A percentile compares a stretch with the other conserved stretches of the same genome.
phyloP scores from a whole-genome alignment of 2,113 vertebrate species.

The Brachypteracias leptosomus region DNA sequence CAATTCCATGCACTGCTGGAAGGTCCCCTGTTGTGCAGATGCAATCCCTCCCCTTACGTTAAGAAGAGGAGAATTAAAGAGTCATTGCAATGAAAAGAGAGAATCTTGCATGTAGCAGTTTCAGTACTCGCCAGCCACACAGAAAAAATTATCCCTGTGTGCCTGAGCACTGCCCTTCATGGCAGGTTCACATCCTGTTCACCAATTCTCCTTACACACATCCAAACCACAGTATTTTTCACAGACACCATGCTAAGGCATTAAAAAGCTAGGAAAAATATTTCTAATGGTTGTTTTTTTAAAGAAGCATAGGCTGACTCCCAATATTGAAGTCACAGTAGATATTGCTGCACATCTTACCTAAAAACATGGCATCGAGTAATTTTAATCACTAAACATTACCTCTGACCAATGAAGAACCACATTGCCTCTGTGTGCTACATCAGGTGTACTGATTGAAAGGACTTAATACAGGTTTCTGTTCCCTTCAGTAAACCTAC shows the following conservation, averaged over 20 bases:
- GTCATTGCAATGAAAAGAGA: neutral
- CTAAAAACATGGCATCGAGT: neutral
- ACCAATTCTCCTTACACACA: neutral
- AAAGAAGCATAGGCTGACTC: neutral
- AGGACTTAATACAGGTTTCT: neutral
- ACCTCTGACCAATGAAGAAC: neutral
- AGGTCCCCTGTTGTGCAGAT: neutral
- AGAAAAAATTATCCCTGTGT: neutral
- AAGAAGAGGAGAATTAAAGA: neutral
- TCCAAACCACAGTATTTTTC: neutral
- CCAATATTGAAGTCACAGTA: neutral
- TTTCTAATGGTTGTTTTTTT: neutral
- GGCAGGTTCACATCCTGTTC: conserved; percentile 3
- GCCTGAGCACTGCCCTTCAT: neutral
- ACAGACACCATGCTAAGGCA: neutral
- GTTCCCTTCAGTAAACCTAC: neutral
- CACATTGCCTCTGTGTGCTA: neutral
- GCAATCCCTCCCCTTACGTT: neutral
- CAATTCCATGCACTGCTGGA: neutral
- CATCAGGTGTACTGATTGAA: neutral
- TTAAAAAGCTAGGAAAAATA: neutral
- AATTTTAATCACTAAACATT: neutral
- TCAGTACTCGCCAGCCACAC: neutral
- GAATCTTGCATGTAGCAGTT: neutral
- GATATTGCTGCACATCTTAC: neutral